Evolutionary conservation across 2,113 vertebrate genomes (phyloP), one percentile per base, ranked within the genome.

Genomic region (Lamprologus speciosus): DNA sequence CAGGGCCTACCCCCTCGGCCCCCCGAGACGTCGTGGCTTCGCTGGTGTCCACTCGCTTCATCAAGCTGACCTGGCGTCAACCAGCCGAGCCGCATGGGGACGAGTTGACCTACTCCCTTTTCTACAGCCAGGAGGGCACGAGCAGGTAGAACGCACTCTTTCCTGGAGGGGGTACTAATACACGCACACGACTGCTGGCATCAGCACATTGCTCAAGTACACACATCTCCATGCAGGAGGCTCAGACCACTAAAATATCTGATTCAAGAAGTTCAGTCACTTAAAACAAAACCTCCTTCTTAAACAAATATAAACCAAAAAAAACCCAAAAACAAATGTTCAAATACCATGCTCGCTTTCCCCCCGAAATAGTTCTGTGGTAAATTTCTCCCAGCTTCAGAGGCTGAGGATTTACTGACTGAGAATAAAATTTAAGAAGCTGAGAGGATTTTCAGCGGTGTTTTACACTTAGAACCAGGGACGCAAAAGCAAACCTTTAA

Each of bases 31-130:
- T 99, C 6, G 98, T 99, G 97, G 99, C 99, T 51, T 99, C 98
- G 2, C 96, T 99, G 26, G 98, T 99, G 82, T 99, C 99, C 92
- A 99, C 99, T 12, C 98, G 99, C 90, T 99, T 99, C 98, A 98
- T 99, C 97, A 97, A 99, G 93, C 93, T 99, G 95, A 99, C 98
- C 1, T 99, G 99, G 99, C 97, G 99, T 58, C 97, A 97, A 0
- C 99, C 99, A 1, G 97, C 97, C 0, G 99, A 99, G 73, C 97
- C 98, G 13, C 97, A 98, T 1, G 98, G 98, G 75, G 98, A 99
- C 88, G 98, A 98, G 90, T 95, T 99, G 84, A 98, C 97, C 95
- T 99, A 99, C 93, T 98, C 98, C 2, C 98, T 99, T 60, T 99
- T 98, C 97, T 99, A 99, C 96, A 97, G 97, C 95, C 97, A 96